phyloP scores from a whole-genome alignment of 1,140 invertebrate genomes.

The Habropoda laboriosa region DNA sequence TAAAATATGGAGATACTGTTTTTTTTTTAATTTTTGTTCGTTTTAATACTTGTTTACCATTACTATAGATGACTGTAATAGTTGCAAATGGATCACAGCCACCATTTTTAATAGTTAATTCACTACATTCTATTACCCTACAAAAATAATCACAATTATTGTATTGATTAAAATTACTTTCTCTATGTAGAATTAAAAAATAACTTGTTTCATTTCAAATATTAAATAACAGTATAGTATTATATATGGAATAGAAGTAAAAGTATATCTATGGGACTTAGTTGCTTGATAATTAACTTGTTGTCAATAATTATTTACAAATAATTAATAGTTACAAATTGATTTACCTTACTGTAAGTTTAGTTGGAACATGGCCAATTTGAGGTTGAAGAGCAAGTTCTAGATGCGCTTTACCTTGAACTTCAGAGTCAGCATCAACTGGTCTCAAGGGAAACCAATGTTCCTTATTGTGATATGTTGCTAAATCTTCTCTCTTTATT shows the following conservation, averaged over 20 bases:
- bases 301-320: background rate
- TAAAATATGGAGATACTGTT: constrained; percentile 93
- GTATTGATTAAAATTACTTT: background rate
- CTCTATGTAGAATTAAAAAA: background rate
- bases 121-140: constrained; percentile 91
- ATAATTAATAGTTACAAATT: background rate
- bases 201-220: background rate
- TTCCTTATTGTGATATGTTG: constrained; percentile 93
- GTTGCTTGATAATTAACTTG: too few relatives aligned
- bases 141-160: constrained; percentile 58
- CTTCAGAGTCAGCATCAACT: constrained; percentile 93
- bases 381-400: constrained; percentile 83
- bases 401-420: constrained; percentile 92
- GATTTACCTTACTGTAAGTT: constrained; percentile 75
- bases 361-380: constrained; percentile 75
- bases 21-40: constrained; percentile 94
- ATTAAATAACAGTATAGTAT: background rate
- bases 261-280: too few relatives aligned
- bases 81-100: constrained; percentile 94
- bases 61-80: constrained; percentile 90
- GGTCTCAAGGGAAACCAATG: constrained; percentile 94
- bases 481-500: constrained; percentile 92
- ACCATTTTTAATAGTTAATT: constrained; percentile 93
- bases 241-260: background rate
- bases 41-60: constrained; percentile 90